Evolutionary conservation across 2,888 invertebrate species (phyloP).

Genomic region (Thysanoteuthis rhombus): DNA sequence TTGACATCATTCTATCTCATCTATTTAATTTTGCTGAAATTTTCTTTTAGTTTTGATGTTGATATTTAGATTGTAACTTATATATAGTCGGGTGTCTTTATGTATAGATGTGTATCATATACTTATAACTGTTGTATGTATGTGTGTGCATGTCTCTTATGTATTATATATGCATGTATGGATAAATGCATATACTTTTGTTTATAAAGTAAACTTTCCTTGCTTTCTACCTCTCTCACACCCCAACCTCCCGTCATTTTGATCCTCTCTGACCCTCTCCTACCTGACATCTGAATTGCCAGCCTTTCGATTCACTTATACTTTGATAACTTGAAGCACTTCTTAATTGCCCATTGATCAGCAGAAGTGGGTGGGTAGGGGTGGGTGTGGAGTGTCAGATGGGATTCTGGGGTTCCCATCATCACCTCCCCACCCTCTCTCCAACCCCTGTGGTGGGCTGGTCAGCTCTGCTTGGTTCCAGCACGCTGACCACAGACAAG

Average conservation of each 20-base stretch:
- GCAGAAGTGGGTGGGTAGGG: neutral
- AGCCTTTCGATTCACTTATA: neutral
- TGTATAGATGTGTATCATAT: neutral
- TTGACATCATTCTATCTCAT: no score
- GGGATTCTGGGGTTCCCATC: neutral
- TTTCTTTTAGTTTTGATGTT: no score
- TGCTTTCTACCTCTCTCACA: neutral
- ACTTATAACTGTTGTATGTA: neutral
- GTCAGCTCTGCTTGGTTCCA: conserved; percentile 20
- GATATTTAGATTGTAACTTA: no score
- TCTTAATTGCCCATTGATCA: conserved; percentile 27
- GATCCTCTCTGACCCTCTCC: neutral
- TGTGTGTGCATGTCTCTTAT: neutral
- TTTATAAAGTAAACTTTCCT: neutral
- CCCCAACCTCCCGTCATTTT: neutral
- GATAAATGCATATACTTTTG: neutral
- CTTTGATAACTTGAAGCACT: conserved; percentile 25
- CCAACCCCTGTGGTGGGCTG: neutral
- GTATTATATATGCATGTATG: no score
- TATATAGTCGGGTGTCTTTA: no score
- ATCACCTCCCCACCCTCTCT: neutral
- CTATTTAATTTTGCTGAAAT: no score
- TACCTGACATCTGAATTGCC: neutral
- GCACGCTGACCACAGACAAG: conserved; percentile 19
- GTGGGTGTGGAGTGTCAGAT: neutral